Base-by-base conservation (phyloP, 2,113 vertebrate species). In the Psammodynastes pulverulentus region DNA sequence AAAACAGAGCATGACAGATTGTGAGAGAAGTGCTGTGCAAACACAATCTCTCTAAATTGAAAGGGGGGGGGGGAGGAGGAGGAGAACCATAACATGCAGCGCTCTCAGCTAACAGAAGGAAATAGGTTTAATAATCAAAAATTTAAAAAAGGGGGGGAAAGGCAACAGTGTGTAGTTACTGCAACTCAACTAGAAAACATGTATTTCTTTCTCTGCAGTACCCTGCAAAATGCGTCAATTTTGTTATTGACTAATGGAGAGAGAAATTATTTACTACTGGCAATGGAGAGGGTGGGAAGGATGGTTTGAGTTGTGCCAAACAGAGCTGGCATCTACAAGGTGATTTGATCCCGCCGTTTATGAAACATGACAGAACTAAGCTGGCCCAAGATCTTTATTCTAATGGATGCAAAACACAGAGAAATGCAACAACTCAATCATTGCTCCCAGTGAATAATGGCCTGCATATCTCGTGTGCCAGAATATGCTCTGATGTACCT, bases 241-340 rank as follows among this genome's bases (percentile, higher is more conserved):
- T 96, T 92, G 93, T 0, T 93, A 95, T 94, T 5, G 92, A 52
- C 85, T 94, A 91, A 94, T 24, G 93, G 91, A 93, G 89, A 56
- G 90, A 95, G 94, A 95, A 96, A 97, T 97, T 95, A 53, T 95
- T 95, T 2, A 95, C 92, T 92, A 48, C 9, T 93, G 96, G 94
- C 21, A 15, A 58, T 4, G 21, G 93, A 95, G 95, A 94, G 92
- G 94, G 23, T 15, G 51, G 34, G 48, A n/a, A 88, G 91, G 17
- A 88, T 92, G 95, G 92, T 87, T 88, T 94, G 96, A 89, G 48
- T 72, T 93, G 93, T 4, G 87, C 12, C 90, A 49, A 94, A 88
- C 94, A 34, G 92, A 94, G 93, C 79, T 93, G 92, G 95, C 88
- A 93, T 92, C 92, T 10, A 43, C 29, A 53, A 0, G 62, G 87